Evolutionary conservation across 2,113 vertebrate genomes (phyloP).

Genomic region (Pseudorasbora parva): DNA sequence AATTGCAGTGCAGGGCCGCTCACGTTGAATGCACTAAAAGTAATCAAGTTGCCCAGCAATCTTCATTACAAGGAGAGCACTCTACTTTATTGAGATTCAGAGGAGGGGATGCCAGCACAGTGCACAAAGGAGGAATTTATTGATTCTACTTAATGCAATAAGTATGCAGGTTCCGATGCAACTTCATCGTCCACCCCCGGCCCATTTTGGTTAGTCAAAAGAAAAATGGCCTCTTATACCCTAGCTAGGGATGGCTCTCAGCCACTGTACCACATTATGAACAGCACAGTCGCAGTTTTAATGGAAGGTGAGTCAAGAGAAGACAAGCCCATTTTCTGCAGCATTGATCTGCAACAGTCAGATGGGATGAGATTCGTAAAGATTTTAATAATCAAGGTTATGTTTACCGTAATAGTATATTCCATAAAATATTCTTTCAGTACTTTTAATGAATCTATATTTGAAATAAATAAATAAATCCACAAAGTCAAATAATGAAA

Average conservation of each 20-base stretch:
- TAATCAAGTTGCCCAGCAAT: conserved; percentile 79
- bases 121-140: conserved; percentile 76
- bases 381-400: not conserved
- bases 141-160: conserved; percentile 84
- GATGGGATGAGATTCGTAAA: not conserved
- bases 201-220: conserved; percentile 29
- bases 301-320: conserved; percentile 42
- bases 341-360: not conserved
- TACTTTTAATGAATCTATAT: not conserved
- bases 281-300: not conserved
- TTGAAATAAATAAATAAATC: not conserved
- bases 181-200: conserved; percentile 70
- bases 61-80: conserved; percentile 78
- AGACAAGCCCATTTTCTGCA: not conserved
- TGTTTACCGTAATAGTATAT: not conserved
- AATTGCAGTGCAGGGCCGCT: conserved; percentile 63
- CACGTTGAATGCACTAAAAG: conserved; percentile 62
- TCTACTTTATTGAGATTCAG: conserved; percentile 79
- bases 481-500: no score
- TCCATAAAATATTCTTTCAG: not conserved
- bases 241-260: not conserved
- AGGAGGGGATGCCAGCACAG: conserved; percentile 60
- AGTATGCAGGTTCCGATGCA: conserved; percentile 74
- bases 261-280: not conserved
- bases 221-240: conserved; percentile 20